These are phyloP conservation scores for Carcharodon carcharias DNA, from an alignment of 2,797 vertebrate species.

Conservation along the genomic window DNA sequence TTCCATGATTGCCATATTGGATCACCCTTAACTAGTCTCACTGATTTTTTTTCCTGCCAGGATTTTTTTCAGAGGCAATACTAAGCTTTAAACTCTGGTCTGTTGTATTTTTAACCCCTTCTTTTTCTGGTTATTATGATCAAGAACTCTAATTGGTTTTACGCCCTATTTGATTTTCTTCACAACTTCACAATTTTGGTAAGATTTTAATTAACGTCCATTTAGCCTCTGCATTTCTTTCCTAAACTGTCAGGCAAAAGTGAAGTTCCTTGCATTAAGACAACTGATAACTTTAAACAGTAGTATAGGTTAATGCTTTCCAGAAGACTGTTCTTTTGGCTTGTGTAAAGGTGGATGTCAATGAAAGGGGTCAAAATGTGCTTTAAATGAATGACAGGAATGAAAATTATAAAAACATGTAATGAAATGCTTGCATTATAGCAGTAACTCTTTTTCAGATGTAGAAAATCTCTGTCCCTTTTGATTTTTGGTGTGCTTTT, in stretches of 20 bases:
- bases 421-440: not conserved
- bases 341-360: not conserved
- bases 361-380: slow-evolving; percentile 24
- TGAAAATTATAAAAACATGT: slow-evolving; percentile 4
- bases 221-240: not conserved
- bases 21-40: not conserved
- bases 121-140: not conserved
- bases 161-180: not conserved
- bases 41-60: not conserved
- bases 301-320: slow-evolving; percentile 32
- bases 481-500: not conserved
- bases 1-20: slow-evolving; percentile 17
- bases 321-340: not conserved
- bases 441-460: not conserved
- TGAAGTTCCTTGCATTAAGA: not conserved
- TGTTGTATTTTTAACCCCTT: not conserved
- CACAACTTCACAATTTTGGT: not conserved
- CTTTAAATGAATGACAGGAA: slow-evolving; percentile 26
- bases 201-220: not conserved
- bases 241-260: not conserved
- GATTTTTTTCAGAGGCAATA: not conserved
- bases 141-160: not conserved
- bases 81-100: not conserved
- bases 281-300: slow-evolving; percentile 26
- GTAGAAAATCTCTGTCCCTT: not conserved